phyloP scores from a whole-genome alignment of 2,888 invertebrate genomes.

The Drosophila rubida region DNA sequence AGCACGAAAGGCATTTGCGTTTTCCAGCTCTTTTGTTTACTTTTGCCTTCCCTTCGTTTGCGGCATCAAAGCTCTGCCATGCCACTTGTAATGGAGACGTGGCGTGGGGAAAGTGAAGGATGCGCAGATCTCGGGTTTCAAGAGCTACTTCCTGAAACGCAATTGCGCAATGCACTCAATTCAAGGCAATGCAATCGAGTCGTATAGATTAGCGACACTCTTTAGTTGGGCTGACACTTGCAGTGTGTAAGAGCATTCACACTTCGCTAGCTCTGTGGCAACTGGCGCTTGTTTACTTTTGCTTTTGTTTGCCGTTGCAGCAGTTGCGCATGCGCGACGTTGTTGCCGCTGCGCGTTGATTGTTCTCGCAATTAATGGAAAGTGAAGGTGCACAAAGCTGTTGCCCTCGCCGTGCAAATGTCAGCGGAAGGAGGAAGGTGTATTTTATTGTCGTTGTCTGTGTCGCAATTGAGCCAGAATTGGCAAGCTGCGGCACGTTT shows the following conservation, averaged over 20 bases:
- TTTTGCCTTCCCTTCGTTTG: constrained; percentile 2
- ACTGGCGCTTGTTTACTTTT: constrained; percentile 13
- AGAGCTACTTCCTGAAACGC: not conserved
- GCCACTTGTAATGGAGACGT: constrained; percentile 13
- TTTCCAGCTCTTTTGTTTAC: constrained; percentile 19
- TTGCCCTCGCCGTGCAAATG: constrained; percentile 46
- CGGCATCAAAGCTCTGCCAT: constrained; percentile 1
- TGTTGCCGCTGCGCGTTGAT: constrained; percentile 28
- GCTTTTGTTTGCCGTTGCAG: constrained; percentile 28
- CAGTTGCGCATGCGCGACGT: constrained; percentile 44
- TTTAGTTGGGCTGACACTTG: no score
- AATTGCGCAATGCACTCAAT: not conserved
- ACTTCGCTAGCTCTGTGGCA: not conserved
- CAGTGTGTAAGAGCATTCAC: constrained; percentile 21
- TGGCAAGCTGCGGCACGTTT: constrained; percentile 18
- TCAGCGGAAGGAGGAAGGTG: constrained; percentile 31
- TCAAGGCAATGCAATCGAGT: not conserved
- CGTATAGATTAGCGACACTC: no score
- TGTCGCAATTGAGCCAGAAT: constrained; percentile 4
- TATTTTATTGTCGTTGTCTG: no score
- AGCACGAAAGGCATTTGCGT: constrained; percentile 31
- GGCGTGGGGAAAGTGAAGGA: constrained; percentile 9
- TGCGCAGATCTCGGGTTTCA: not conserved
- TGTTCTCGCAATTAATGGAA: constrained; percentile 65
- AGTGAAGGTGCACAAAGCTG: constrained; percentile 59